Conservation (phyloP, 2,888 invertebrate species). For the Pyrgus malvae region DNA sequence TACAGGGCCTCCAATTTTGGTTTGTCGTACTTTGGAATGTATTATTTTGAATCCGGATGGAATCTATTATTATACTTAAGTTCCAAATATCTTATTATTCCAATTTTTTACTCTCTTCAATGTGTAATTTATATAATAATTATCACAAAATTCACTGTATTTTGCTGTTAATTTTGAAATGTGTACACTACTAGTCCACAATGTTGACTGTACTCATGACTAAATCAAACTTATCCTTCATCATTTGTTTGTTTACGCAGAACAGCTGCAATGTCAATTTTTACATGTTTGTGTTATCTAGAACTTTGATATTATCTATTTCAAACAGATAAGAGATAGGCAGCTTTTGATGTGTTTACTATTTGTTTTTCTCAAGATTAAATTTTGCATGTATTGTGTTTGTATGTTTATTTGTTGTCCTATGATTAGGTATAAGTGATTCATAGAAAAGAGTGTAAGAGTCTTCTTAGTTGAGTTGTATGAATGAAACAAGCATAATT, state of each 20-base stretch:
- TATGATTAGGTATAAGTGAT: background rate
- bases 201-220: background rate
- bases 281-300: conserved; percentile 15
- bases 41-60: no score
- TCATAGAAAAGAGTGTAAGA: background rate
- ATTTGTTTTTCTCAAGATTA: conserved; percentile 12
- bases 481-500: no score
- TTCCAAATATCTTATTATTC: no score
- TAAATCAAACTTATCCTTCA: background rate
- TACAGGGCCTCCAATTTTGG: no score
- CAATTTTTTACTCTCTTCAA: no score
- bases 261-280: conserved; percentile 5
- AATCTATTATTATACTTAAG: no score
- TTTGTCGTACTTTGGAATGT: no score
- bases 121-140: no score
- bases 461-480: no score
- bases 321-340: conserved; percentile 1
- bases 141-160: no score
- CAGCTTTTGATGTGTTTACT: conserved; percentile 1
- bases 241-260: conserved; percentile 6
- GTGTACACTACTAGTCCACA: background rate
- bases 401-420: conserved; percentile 32
- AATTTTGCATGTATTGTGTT: conserved; percentile 23
- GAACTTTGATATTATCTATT: conserved; percentile 5
- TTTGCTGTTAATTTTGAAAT: background rate